Evolutionary conservation across 2,888 invertebrate species (phyloP), one percentile per base, ranked within the genome.

Genomic region (Barypeithes pellucidus): DNA sequence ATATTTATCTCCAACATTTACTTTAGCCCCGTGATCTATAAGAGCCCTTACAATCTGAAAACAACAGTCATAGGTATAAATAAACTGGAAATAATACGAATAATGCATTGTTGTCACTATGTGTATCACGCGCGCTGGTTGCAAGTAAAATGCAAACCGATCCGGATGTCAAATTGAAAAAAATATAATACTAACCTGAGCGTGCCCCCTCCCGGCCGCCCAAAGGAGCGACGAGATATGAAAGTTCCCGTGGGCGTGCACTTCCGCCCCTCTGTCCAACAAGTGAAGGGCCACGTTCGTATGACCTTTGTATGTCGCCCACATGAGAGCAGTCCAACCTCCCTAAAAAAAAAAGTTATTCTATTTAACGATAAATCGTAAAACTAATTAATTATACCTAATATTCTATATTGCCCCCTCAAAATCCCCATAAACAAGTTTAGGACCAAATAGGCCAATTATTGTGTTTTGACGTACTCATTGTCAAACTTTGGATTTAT

Each of bases 301-400:
- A 18, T 91, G 83, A 2, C 85, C 98, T 85, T 98, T 97, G 88
- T 99, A 99, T 8, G 96, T 91, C 0, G 97, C 96, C 99, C 99
- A 99, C 94, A 99, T 96, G 67, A 99, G 89, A 0, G 98, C 91
- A 3, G 97, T 95, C 99, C 99, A 99, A 41, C 96, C 97, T 79
- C 97, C 97, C 97, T 97, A 59, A 45, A 14, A 22, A 41, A 18
- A 14, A 60, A 16, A 14, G n/a, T 43, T 16, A 16, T 16, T 12
- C 16, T 16, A 16, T 2, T 16, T 5, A 29, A 2, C n/a, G n/a
- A n/a, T n/a, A n/a, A n/a, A n/a, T n/a, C n/a, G n/a, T n/a, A n/a
- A n/a, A n/a, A n/a, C n/a, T n/a, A n/a, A n/a, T n/a, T n/a, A n/a
- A n/a, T n/a, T n/a, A n/a, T n/a, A n/a, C n/a, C n/a, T n/a, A n/a